Conservation (phyloP, 2,113 vertebrate genomes). For the Ceyx cyanopectus region DNA sequence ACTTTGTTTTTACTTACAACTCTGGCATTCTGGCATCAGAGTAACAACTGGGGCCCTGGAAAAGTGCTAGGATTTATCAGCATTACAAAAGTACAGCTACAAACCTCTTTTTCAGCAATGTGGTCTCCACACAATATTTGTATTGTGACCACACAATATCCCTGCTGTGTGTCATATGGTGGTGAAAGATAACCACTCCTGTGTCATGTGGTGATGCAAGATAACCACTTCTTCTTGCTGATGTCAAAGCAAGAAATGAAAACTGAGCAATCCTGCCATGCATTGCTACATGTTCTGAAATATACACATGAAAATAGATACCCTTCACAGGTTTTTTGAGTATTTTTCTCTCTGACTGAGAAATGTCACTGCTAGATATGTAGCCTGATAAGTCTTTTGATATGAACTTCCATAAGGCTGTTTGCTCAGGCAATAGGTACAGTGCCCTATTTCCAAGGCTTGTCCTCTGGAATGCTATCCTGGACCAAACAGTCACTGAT, state of each 20-base stretch:
- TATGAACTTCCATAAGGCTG: background rate
- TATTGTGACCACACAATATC: background rate
- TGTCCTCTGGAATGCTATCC: background rate
- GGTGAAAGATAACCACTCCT: background rate
- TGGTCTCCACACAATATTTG: background rate
- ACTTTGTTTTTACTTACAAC: background rate
- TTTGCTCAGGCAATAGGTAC: background rate
- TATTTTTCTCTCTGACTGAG: background rate
- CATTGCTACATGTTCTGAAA: background rate
- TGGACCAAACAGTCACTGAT: background rate
- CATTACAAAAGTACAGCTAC: background rate
- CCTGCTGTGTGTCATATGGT: background rate
- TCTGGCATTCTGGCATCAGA: background rate
- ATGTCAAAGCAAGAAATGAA: conserved; percentile 15
- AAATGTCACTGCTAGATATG: background rate
- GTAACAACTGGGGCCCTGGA: background rate
- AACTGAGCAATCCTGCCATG: background rate
- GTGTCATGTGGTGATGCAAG: background rate
- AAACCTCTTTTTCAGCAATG: background rate
- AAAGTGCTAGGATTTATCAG: background rate
- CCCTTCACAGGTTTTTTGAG: background rate
- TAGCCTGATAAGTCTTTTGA: background rate
- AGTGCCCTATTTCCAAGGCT: background rate
- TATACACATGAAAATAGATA: conserved; percentile 1
- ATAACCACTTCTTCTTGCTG: conserved; percentile 18